phyloP scores from a whole-genome alignment of 2,888 invertebrate genomes.

The Argyresthia albistria region DNA sequence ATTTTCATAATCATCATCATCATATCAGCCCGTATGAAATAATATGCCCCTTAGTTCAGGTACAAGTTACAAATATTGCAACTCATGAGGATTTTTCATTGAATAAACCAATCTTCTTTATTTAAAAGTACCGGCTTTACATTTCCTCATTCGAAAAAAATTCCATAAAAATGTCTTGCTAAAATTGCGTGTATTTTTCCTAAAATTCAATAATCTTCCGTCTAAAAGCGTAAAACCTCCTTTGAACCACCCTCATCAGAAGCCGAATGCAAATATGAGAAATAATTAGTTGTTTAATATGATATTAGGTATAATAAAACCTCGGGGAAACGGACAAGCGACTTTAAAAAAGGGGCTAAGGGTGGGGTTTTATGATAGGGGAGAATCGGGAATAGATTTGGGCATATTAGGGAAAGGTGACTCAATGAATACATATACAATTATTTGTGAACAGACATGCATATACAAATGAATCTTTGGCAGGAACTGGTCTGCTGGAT shows the following conservation, averaged over 20 bases:
- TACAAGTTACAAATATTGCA: too few relatives aligned
- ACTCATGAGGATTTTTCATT: too few relatives aligned
- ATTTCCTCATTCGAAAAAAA: too few relatives aligned
- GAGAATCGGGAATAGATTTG: neutral
- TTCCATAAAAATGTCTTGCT: neutral
- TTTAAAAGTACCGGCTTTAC: too few relatives aligned
- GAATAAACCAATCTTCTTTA: too few relatives aligned
- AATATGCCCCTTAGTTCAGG: too few relatives aligned
- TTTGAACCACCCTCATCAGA: constrained; percentile 28
- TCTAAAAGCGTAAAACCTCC: constrained; percentile 10
- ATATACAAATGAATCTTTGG: too few relatives aligned
- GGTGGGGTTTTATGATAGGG: neutral
- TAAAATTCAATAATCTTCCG: neutral
- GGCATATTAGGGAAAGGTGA: neutral
- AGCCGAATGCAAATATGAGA: constrained; percentile 15
- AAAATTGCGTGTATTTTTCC: neutral
- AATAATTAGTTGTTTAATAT: constrained; percentile 33
- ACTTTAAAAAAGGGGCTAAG: neutral
- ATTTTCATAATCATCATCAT: too few relatives aligned
- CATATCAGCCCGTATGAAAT: too few relatives aligned
- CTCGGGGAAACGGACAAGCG: neutral
- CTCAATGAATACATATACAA: neutral
- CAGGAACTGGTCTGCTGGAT: too few relatives aligned
- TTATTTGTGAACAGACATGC: too few relatives aligned
- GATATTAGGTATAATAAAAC: neutral